phyloP scores from a whole-genome alignment of 1,140 invertebrate genomes.

The Aricia agestis region DNA sequence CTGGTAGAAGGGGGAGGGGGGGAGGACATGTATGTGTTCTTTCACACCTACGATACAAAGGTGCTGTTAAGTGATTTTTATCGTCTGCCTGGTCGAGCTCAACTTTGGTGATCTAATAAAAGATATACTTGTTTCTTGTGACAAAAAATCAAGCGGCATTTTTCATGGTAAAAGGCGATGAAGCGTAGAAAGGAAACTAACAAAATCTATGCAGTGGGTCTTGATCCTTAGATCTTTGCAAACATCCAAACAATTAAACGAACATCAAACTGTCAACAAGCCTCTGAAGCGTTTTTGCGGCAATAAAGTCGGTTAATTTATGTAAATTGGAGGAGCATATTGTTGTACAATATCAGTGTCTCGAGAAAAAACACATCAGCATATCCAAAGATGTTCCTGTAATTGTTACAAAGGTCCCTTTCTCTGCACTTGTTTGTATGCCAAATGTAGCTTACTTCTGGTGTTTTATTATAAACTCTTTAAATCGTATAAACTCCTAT shows the following conservation, averaged over 20 bases:
- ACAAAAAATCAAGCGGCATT: no score
- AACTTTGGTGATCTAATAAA: no score
- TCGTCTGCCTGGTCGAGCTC: no score
- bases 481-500: no score
- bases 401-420: neutral
- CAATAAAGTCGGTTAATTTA: constrained; percentile 7
- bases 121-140: no score
- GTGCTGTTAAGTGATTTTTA: no score
- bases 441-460: neutral
- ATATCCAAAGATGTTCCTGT: constrained; percentile 4
- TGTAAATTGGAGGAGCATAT: constrained; percentile 9
- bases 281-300: neutral
- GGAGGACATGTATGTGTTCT: no score
- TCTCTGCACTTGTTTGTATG: neutral
- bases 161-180: no score
- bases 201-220: neutral
- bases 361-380: neutral
- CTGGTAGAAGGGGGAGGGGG: no score
- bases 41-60: no score
- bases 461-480: neutral
- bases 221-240: neutral
- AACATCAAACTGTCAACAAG: neutral
- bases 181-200: no score
- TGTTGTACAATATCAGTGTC: constrained; percentile 2
- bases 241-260: neutral